phyloP scores from a whole-genome alignment of 1,140 invertebrate genomes.

The Drosophila repleta region DNA sequence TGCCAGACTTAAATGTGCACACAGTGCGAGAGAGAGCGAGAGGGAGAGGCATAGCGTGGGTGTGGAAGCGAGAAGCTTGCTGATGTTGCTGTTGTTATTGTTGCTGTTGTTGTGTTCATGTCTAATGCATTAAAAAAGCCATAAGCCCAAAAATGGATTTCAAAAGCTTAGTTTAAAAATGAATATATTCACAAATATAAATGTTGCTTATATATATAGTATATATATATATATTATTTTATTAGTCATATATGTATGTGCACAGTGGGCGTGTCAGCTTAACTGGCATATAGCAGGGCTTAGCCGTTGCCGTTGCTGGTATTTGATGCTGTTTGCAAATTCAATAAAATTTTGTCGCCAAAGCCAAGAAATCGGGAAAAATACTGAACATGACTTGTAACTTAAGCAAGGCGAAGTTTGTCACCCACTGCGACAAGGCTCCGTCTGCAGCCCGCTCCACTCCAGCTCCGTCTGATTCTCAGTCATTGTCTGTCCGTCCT shows the following conservation, averaged over 20 bases:
- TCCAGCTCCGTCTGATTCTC: conserved; percentile 8
- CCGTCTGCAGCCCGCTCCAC: neutral
- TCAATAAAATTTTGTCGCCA: conserved; percentile 38
- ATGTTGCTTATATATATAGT: no score
- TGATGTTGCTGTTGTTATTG: neutral
- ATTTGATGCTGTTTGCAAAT: conserved; percentile 38
- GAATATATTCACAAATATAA: neutral
- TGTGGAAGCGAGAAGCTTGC: neutral
- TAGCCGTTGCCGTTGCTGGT: conserved; percentile 27
- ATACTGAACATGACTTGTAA: conserved; percentile 74
- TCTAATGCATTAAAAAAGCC: conserved; percentile 50
- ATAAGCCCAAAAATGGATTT: conserved; percentile 45
- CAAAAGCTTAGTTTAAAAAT: conserved; percentile 24
- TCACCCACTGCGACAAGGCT: conserved; percentile 37
- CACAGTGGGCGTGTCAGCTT: conserved; percentile 36
- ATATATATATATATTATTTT: conserved; percentile 2
- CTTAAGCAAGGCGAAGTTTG: conserved; percentile 71
- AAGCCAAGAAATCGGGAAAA: conserved; percentile 37
- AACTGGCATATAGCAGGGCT: conserved; percentile 40
- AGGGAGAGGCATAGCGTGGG: neutral
- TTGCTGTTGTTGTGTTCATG: conserved; percentile 5
- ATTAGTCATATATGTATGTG: conserved; percentile 1
- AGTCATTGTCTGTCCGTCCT: conserved; percentile 1
- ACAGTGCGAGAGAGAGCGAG: neutral
- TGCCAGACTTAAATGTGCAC: conserved; percentile 49